phyloP scores from a whole-genome alignment of 2,113 vertebrate genomes.

The Bubalus kerabau region DNA sequence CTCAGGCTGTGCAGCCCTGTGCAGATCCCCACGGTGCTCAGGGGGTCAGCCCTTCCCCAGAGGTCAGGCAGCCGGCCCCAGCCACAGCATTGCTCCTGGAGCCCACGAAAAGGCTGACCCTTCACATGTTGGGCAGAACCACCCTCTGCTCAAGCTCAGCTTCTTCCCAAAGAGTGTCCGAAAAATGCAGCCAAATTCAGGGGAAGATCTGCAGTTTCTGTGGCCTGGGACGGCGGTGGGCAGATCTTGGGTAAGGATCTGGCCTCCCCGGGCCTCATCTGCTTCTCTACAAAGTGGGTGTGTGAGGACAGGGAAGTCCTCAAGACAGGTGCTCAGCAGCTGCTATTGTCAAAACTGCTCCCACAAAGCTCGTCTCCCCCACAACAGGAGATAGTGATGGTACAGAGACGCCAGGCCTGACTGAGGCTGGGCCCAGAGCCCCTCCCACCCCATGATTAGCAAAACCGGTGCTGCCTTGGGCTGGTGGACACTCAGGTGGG shows the following conservation, averaged over 20 bases:
- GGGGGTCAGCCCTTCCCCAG: neutral
- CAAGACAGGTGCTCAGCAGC: neutral
- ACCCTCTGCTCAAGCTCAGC: neutral
- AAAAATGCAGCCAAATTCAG: neutral
- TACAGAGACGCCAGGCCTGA: neutral
- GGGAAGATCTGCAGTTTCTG: neutral
- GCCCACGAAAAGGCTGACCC: neutral
- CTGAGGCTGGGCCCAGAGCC: neutral
- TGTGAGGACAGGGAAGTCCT: neutral
- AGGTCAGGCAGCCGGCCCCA: neutral
- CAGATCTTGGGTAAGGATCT: neutral
- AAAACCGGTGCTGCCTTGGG: neutral
- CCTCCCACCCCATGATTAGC: neutral
- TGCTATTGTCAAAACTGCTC: neutral
- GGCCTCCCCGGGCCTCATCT: neutral
- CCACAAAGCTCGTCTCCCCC: neutral
- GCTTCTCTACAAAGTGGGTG: neutral
- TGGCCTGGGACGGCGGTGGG: neutral
- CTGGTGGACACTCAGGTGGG: accelerated
- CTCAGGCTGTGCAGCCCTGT: neutral
- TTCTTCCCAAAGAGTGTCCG: accelerated
- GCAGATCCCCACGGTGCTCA: accelerated
- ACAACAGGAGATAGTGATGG: neutral
- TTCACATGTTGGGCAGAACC: accelerated
- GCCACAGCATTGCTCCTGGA: accelerated